Base-by-base conservation (phyloP, 2,797 vertebrate species). In the Aratinga solstitialis region DNA sequence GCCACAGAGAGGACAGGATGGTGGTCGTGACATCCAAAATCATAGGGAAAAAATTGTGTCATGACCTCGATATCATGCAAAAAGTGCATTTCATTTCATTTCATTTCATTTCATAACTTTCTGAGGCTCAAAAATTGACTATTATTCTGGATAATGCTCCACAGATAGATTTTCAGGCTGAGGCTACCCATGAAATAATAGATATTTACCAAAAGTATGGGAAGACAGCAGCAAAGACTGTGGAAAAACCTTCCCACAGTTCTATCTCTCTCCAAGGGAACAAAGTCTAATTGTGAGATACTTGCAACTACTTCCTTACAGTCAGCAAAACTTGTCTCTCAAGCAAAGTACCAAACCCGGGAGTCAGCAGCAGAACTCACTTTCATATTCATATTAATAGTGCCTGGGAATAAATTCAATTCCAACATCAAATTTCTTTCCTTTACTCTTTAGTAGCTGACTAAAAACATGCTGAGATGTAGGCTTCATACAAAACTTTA, bases 401-500 rank as follows among this genome's bases (percentile, higher is more conserved):
- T 74, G 29, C 61, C 73, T 93, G 94, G 85, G 32, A 96, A 96
- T 77, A 89, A 80, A 81, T 83, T 97, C 83, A 66, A 75, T 68
- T 95, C 79, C 61, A 92, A 91, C 74, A 95, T 94, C 84, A 94
- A 95, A 95, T 95, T 95, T 92, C 87, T 95, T 76, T 87, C 75
- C 72, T 90, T 73, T 96, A 81, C 75, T 96, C 82, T 84, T 86
- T 83, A 5, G 50, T 86, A 95, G 77, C 76, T 96, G 93, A 97
- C 65, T 58, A 86, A 97, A 96, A 90, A 86, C 85, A 84, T 77
- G 74, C 93, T 97, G 96, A 96, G 92, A 96, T 76, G 65, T 90
- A 72, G 73, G 71, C 65, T 96, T 93, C 95, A 88, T 93, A 90
- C 90, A 94, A 95, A 97, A 94, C 91, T 95, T 94, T 67, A 96